phyloP scores from a whole-genome alignment of 1,140 invertebrate species.

The Drosophila pandora region DNA sequence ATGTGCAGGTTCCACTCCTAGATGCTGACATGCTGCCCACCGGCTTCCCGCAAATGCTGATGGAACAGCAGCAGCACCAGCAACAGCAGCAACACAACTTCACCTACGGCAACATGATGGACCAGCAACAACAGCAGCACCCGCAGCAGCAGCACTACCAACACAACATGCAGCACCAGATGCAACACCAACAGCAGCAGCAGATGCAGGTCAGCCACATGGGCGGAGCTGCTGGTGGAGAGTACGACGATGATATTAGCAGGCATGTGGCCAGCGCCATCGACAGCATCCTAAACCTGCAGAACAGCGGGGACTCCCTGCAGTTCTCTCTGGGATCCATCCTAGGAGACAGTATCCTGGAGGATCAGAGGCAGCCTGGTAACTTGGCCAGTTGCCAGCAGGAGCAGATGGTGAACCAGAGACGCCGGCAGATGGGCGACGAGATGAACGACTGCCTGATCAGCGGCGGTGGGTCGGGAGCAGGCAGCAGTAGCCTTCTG shows the following conservation, averaged over 20 bases:
- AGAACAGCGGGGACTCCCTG: slow-evolving; percentile 84
- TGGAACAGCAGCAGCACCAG: slow-evolving; percentile 70
- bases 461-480: slow-evolving; percentile 63
- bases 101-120: slow-evolving; percentile 57
- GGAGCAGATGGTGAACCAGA: slow-evolving; percentile 46
- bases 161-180: slow-evolving; percentile 65
- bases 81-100: slow-evolving; percentile 70
- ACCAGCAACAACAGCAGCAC: slow-evolving; percentile 57
- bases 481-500: slow-evolving; percentile 53
- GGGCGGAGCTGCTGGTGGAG: slow-evolving; percentile 50
- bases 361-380: slow-evolving; percentile 71
- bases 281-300: slow-evolving; percentile 90
- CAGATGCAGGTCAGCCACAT: slow-evolving; percentile 70
- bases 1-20: slow-evolving; percentile 59
- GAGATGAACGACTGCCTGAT: slow-evolving; percentile 82
- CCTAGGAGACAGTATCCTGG: slow-evolving; percentile 76
- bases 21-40: slow-evolving; percentile 69
- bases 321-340: slow-evolving; percentile 81
- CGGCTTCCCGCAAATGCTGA: slow-evolving; percentile 61
- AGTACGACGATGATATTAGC: slow-evolving; percentile 87
- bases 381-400: slow-evolving; percentile 72
- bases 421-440: slow-evolving; percentile 72
- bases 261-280: slow-evolving; percentile 91
- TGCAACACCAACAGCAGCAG: slow-evolving; percentile 71
- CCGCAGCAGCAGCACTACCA: slow-evolving; percentile 58